These are phyloP conservation scores for Melopsittacus undulatus DNA, from an alignment of 2,797 vertebrate species.

Conservation along the genomic window DNA sequence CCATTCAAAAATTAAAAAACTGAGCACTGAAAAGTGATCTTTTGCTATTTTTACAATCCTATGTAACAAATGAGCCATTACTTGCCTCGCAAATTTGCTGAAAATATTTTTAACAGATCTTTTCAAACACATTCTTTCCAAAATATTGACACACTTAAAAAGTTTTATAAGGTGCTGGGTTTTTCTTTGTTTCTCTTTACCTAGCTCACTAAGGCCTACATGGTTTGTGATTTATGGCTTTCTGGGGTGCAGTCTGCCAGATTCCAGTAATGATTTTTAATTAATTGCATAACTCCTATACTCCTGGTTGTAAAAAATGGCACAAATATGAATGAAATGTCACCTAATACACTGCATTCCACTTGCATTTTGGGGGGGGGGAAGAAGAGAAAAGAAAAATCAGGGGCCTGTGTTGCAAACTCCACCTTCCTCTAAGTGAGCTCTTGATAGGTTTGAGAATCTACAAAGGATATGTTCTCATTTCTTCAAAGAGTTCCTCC, in stretches of 20 bases:
- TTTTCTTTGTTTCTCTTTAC: background rate
- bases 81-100: background rate
- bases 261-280: constrained; percentile 26
- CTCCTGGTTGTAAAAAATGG: background rate
- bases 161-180: background rate
- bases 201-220: background rate
- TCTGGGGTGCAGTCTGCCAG: background rate
- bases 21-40: background rate
- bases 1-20: background rate
- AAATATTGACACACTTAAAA: background rate
- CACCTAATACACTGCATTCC: background rate
- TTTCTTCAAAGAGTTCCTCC: too few relatives aligned
- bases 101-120: constrained; percentile 1
- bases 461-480: too few relatives aligned
- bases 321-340: constrained; percentile 34
- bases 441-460: too few relatives aligned
- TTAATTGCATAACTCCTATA: constrained; percentile 19
- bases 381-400: too few relatives aligned
- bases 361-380: background rate
- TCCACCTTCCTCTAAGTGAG: too few relatives aligned
- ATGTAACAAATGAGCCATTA: constrained; percentile 32
- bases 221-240: background rate
- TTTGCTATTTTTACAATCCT: constrained; percentile 4
- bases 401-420: too few relatives aligned
- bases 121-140: background rate